Conservation (phyloP, 2,797 vertebrate species). For the Menidia menidia region DNA sequence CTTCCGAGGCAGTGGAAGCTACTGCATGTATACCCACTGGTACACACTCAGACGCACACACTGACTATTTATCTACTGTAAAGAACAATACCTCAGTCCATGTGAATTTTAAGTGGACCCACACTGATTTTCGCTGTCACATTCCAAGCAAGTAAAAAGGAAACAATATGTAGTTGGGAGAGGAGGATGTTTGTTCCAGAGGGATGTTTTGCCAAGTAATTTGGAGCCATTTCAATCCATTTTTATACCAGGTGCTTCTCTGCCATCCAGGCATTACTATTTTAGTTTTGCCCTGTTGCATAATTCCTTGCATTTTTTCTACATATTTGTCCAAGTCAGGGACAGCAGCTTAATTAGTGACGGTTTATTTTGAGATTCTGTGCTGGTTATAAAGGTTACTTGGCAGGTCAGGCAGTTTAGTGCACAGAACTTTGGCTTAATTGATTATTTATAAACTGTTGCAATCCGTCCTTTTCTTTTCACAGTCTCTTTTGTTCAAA, state of each 20-base stretch:
- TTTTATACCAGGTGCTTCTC: conserved; percentile 62
- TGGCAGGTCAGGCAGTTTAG: conserved; percentile 31
- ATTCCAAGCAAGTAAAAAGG: conserved; percentile 66
- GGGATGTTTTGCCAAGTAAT: conserved; percentile 75
- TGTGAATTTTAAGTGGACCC: conserved; percentile 74
- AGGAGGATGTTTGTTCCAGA: conserved; percentile 80
- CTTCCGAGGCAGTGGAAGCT: conserved; percentile 59
- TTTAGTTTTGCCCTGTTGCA: conserved; percentile 64
- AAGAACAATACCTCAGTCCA: conserved; percentile 69
- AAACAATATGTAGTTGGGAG: conserved; percentile 73
- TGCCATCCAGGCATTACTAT: conserved; percentile 65
- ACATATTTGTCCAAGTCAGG: conserved; percentile 35
- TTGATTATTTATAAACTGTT: conserved; percentile 60
- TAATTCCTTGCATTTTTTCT: conserved; percentile 62
- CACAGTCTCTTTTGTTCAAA: conserved; percentile 22
- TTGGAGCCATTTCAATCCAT: conserved; percentile 67
- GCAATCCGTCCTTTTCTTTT: conserved; percentile 27
- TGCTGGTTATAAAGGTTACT: conserved; percentile 45
- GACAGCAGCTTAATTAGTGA: conserved; percentile 39
- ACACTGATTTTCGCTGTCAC: conserved; percentile 56
- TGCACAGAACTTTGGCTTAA: conserved; percentile 47
- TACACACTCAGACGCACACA: conserved; percentile 26
- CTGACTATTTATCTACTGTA: conserved; percentile 18
- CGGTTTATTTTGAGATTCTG: conserved; percentile 66
- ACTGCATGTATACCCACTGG: conserved; percentile 21